phyloP scores from a whole-genome alignment of 2,797 vertebrate genomes.

The Iguana delicatissima region DNA sequence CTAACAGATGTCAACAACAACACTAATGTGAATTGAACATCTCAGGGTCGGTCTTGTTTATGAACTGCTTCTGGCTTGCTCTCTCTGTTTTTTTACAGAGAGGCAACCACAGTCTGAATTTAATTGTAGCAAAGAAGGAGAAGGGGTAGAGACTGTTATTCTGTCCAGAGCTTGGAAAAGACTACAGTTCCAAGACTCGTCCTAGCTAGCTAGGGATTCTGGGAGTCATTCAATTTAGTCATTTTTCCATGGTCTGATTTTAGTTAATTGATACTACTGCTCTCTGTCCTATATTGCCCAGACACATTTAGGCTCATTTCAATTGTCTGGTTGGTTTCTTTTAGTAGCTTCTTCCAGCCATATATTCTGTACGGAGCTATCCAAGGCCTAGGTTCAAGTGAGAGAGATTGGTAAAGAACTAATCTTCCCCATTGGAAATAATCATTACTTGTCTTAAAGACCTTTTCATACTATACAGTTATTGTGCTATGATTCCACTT shows the following conservation, averaged over 20 bases:
- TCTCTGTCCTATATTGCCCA: fast-evolving
- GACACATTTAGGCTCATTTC: background rate
- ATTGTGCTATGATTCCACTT: too few relatives aligned
- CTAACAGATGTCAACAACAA: background rate
- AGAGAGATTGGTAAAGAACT: background rate
- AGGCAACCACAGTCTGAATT: background rate
- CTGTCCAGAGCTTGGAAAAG: too few relatives aligned
- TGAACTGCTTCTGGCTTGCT: background rate
- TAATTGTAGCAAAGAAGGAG: background rate
- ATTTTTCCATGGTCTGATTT: background rate
- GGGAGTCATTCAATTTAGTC: too few relatives aligned
- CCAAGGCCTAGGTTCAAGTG: background rate
- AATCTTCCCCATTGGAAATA: background rate
- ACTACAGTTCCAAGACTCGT: too few relatives aligned
- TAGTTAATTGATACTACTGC: background rate
- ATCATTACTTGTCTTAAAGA: background rate
- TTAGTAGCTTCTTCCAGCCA: background rate
- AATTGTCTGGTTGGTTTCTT: background rate
- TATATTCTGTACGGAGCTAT: background rate
- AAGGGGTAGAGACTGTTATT: background rate
- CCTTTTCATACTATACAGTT: too few relatives aligned
- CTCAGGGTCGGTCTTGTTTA: background rate
- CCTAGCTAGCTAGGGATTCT: too few relatives aligned
- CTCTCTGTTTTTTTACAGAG: background rate
- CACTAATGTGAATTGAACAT: background rate